Evolutionary conservation across 2,797 vertebrate genomes (phyloP), one percentile per base, ranked within the genome.

Genomic region (Coluber constrictor): DNA sequence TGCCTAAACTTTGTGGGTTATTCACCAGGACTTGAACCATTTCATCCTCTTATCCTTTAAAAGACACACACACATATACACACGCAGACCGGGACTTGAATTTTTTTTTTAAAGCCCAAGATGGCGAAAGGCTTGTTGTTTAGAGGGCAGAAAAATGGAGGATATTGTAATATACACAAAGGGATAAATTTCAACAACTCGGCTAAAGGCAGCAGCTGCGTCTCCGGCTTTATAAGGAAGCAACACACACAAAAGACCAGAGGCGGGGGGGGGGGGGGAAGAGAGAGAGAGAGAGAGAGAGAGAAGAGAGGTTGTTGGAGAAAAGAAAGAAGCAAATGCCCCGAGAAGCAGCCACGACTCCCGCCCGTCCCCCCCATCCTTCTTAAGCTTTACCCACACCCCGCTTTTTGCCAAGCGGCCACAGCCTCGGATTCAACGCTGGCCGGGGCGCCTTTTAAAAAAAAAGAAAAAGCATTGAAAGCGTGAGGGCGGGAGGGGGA

Each of bases 91-190:
- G 47, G 96, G 97, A 97, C 96, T 97, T 95, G 96, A 98, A 98
- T 97, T 59, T 59, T 29, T 79, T 66, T 18, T 74, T 74, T 18
- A 3, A 37, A 97, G 98, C 98, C 98, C 99, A 99, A 99, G 99
- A 99, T 99, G 99, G 99, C 99, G 99, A 99, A 98, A 98, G 98
- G 98, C 98, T 99, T 99, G 99, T 99, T 99, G 99, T 99, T 99
- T 98, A 98, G 98, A 98, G 98, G 98, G 98, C 98, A 98, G 98
- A 98, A 98, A 99, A 99, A 99, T 99, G 99, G 99, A 99, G 99
- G 99, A 99, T 99, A 99, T 99, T 99, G 98, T 99, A 98, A 99
- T 99, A 99, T 98, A 99, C 99, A 99, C 99, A 99, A 99, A 99
- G 99, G 98, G 98, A 99, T 98, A 98, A 97, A 99, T 99, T 98